Base-by-base conservation (phyloP, 1,140 invertebrate genomes). In the Wiebesia pumilae region DNA sequence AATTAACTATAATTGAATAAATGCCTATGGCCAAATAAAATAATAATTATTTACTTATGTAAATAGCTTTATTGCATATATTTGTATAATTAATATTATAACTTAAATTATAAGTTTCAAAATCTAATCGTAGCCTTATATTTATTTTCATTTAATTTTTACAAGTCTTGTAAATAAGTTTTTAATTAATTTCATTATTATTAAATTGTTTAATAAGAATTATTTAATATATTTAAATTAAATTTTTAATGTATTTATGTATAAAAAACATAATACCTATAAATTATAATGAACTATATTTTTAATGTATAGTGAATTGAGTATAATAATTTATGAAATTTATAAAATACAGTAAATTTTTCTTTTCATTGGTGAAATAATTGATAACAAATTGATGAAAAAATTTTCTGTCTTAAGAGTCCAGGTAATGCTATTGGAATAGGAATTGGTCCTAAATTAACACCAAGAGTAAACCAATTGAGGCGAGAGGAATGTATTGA, bases 401-500 rank as follows among this genome's bases (percentile, higher is more conserved):
- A 71, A 33, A 19, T 78, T 77, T 30, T 33, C 67, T 35, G 86
- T 90, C 90, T 89, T 91, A n/a, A 93, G 93, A 93, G 93, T 87
- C 90, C 93, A 89, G 94, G 93, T 81, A 94, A 94, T 90, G 10
- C 33, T 24, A 73, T 83, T 71, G 84, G 84, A 51, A 71, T 85
- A 80, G 85, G 80, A 83, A 81, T 81, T 65, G 94, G 94, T 89
- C 95, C 97, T 69, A 96, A 97, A 89, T 92, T 97, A 75, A 96
- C 97, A 81, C 97, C 97, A 73, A 93, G 98, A 88, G 96, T 98
- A 6, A 97, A 96, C 91, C 97, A 98, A 94, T 93, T 98, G 67
- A 95, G 97, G 81, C 96, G 97, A 88, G 97, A 98, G 94, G 97
- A 98, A 94, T 97, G 97, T 90, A 96, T 97, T 40, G 97, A 98